These are phyloP conservation scores for Macrocentrus cingulum DNA, from an alignment of 1,140 invertebrate species.

Conservation along the genomic window DNA sequence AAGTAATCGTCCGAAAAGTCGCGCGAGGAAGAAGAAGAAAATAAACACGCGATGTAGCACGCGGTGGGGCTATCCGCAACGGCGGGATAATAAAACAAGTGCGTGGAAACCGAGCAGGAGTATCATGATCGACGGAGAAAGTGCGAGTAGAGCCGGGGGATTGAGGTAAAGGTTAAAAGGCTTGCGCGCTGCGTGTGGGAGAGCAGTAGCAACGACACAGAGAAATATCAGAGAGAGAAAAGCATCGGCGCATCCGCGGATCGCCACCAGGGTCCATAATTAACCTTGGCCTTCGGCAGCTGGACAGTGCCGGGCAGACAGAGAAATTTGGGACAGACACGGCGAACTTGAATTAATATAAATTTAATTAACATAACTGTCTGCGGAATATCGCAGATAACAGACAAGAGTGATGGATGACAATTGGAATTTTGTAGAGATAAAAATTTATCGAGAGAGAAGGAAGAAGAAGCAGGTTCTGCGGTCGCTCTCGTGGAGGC, in stretches of 20 bases:
- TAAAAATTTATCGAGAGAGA: neutral
- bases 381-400: neutral
- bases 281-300: constrained; percentile 20
- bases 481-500: constrained; percentile 35
- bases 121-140: constrained; percentile 48
- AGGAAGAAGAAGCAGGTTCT: constrained; percentile 14
- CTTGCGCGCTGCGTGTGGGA: neutral
- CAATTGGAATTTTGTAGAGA: neutral
- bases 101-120: constrained; percentile 26
- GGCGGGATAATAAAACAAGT: neutral
- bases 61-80: neutral
- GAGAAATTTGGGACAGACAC: neutral
- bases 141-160: constrained; percentile 46
- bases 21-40: neutral
- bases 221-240: neutral
- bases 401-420: neutral
- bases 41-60: neutral
- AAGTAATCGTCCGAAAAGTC: neutral
- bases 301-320: neutral
- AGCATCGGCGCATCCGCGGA: neutral
- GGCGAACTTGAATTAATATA: no score
- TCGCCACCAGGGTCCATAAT: constrained; percentile 7
- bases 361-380: no score
- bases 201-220: constrained; percentile 36
- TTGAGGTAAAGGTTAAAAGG: constrained; percentile 54